These are phyloP conservation scores for Ectemnius continuus DNA, from an alignment of 2,888 invertebrate species.

Conservation along the genomic window DNA sequence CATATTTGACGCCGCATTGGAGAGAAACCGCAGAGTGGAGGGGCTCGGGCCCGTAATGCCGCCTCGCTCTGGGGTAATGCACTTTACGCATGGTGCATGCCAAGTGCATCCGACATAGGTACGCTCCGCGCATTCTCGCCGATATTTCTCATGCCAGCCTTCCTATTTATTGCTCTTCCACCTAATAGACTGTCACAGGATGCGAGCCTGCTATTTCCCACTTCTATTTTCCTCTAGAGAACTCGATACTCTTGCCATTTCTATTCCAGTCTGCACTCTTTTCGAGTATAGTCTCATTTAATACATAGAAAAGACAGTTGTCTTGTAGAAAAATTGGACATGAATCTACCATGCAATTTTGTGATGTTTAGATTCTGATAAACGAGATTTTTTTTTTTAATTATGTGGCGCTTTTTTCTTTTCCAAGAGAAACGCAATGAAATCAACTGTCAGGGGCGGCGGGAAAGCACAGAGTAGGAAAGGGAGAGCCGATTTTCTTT, in stretches of 20 bases:
- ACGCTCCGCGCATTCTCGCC: constrained; percentile 52
- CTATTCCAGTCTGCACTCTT: background rate
- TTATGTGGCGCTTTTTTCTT: too few species aligned
- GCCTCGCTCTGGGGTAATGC: constrained; percentile 45
- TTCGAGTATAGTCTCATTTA: background rate
- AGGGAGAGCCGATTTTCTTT: too few species aligned
- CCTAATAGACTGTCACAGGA: background rate
- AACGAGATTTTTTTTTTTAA: too few species aligned
- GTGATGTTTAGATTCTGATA: too few species aligned
- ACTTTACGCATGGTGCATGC: constrained; percentile 43
- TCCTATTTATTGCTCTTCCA: background rate
- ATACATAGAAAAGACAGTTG: too few species aligned
- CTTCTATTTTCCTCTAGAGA: background rate
- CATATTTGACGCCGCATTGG: constrained; percentile 49
- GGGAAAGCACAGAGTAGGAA: too few species aligned
- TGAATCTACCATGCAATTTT: too few species aligned
- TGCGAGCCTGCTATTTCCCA: background rate
- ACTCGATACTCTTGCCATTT: background rate
- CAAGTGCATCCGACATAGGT: constrained; percentile 64
- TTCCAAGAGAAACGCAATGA: too few species aligned
- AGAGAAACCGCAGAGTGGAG: constrained; percentile 47
- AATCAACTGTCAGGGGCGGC: too few species aligned
- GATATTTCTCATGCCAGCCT: constrained; percentile 30
- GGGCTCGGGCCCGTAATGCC: constrained; percentile 36
- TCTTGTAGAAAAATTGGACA: too few species aligned